Evolutionary conservation across 1,140 invertebrate species (phyloP), one percentile per base, ranked within the genome.

Genomic region (Manduca sexta): DNA sequence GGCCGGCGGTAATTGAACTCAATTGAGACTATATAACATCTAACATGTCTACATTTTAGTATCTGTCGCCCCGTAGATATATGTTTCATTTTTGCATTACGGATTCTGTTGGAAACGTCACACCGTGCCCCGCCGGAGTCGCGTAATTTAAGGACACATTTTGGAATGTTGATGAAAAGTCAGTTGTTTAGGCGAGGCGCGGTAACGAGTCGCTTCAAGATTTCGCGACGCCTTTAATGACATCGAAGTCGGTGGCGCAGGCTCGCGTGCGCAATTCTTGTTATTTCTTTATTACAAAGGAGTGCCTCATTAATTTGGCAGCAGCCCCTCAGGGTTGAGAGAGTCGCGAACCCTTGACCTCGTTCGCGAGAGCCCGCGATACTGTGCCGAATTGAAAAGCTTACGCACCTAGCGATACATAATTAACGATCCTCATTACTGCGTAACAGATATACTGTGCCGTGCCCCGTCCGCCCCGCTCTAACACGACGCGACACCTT

Each of bases 221-320:
- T 68, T 74, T 72, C 64, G 66, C 68, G 62, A 69, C 74, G 65
- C 63, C 74, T 75, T 70, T 85, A 85, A 85, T 82, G 79, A 85
- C 70, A 74, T 73, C 74, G 69, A 73, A 72, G 64, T 70, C 71
- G 56, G 71, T 60, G 60, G 67, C 56, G 66, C 64, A 61, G 67
- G 74, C 67, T 82, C 71, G 78, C 79, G 79, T 85, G 79, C 79
- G 72, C 78, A 76, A 61, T 76, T 72, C 82, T 85, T 85, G 80
- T 85, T 83, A 85, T 85, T 82, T 85, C 82, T 83, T 85, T 85
- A 85, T 82, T 82, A 85, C 79, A 85, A 83, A 85, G 78, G 78
- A 83, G 79, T 85, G 71, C 69, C 82, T 85, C 82, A 85, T 85
- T 85, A 85, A 85, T 85, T 85, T 83, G 79, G 77, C 71, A 85